Percentiles rank a stretch among this genome's conserved stretches.
Evolutionary conservation across 2,113 vertebrate species (phyloP).

Genomic region (Carassius auratus): DNA sequence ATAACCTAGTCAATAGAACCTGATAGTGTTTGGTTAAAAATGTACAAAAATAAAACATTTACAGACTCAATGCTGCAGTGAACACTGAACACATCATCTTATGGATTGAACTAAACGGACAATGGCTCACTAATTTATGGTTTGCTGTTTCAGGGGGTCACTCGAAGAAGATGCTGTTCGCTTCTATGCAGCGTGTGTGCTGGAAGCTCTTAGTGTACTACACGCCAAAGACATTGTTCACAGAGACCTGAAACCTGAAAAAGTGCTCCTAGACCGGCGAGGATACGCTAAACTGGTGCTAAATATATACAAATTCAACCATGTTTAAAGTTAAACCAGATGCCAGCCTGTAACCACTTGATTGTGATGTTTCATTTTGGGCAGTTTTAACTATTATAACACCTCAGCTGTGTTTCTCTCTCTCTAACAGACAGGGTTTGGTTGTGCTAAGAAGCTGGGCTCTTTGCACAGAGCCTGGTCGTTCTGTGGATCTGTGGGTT

Average conservation of each 20-base stretch:
- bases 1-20: too few species aligned
- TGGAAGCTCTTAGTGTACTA: conserved; percentile 76
- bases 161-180: conserved; percentile 71
- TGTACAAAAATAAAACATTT: neutral
- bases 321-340: neutral
- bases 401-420: neutral
- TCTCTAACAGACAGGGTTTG: conserved; percentile 69
- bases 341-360: neutral
- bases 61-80: neutral
- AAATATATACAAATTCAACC: neutral
- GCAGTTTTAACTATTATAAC: neutral
- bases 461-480: conserved; percentile 77
- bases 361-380: neutral
- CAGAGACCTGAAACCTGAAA: conserved; percentile 79
- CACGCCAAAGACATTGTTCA: conserved; percentile 70
- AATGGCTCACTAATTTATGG: neutral
- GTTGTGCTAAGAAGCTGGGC: conserved; percentile 73
- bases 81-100: neutral
- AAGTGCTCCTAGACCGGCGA: conserved; percentile 73
- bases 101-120: neutral
- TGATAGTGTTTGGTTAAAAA: neutral
- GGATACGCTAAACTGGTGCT: conserved; percentile 80
- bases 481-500: conserved; percentile 76
- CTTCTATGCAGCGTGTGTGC: conserved; percentile 77
- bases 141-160: conserved; percentile 38